A percentile compares a stretch with the other conserved stretches of the same genome.
phyloP scores from a whole-genome alignment of 2,888 invertebrate genomes.

The Ochropleura leucogaster region DNA sequence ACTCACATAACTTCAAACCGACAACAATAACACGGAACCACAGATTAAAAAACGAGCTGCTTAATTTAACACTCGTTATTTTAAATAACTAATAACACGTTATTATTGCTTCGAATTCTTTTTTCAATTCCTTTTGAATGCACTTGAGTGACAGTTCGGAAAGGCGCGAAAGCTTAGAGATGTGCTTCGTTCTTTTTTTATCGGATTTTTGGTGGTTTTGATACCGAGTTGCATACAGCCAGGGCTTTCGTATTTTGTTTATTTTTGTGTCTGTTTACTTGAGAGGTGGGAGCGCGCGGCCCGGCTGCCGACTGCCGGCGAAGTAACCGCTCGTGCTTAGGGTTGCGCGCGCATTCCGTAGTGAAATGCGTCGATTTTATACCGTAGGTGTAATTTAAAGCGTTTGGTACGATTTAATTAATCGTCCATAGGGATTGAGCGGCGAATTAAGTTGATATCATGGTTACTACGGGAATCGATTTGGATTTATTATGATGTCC shows the following conservation, averaged over 20 bases:
- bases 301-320: slow-evolving; percentile 89
- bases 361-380: slow-evolving; percentile 84
- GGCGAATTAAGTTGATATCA: slow-evolving; percentile 63
- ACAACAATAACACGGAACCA: slow-evolving; percentile 81
- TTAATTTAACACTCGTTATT: slow-evolving; percentile 65
- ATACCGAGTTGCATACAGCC: slow-evolving; percentile 80
- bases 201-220: slow-evolving; percentile 63
- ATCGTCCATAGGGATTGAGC: slow-evolving; percentile 71
- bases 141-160: slow-evolving; percentile 75
- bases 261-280: slow-evolving; percentile 83
- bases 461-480: slow-evolving; percentile 54
- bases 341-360: slow-evolving; percentile 84
- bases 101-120: slow-evolving; percentile 83
- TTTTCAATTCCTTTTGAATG: slow-evolving; percentile 76
- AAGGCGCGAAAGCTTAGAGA: slow-evolving; percentile 79
- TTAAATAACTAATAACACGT: slow-evolving; percentile 82
- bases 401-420: slow-evolving; percentile 78
- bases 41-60: slow-evolving; percentile 72
- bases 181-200: slow-evolving; percentile 66
- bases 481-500: slow-evolving; percentile 43
- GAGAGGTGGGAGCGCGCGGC: slow-evolving; percentile 83
- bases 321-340: slow-evolving; percentile 79
- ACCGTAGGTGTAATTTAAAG: slow-evolving; percentile 86
- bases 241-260: slow-evolving; percentile 87
- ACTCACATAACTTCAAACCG: slow-evolving; percentile 81